A percentile compares a stretch with the other conserved stretches of the same genome.
phyloP scores from a whole-genome alignment of 2,113 vertebrate species.

The Pangasianodon hypophthalmus region DNA sequence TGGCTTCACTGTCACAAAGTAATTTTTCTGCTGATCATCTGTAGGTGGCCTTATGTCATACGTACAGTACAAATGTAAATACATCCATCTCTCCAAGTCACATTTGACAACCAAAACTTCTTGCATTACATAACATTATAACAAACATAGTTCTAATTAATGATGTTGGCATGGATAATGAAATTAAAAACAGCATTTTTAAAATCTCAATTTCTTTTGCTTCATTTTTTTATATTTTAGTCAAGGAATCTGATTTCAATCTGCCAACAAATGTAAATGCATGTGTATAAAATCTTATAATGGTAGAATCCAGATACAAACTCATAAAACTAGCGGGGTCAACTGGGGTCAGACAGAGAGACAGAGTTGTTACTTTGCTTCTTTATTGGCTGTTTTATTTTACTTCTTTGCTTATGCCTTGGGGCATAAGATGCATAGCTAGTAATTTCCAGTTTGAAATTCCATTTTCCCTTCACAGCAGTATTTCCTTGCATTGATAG shows the following conservation, averaged over 20 bases:
- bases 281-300: background rate
- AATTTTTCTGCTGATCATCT: background rate
- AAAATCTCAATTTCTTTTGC: background rate
- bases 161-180: background rate
- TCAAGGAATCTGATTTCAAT: background rate
- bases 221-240: background rate
- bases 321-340: background rate
- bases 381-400: background rate
- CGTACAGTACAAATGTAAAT: background rate
- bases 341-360: background rate
- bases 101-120: background rate
- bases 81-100: background rate
- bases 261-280: background rate
- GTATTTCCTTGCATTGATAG: background rate
- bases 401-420: constrained; percentile 8
- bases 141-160: background rate
- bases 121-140: background rate
- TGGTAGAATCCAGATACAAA: background rate
- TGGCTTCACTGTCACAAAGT: background rate
- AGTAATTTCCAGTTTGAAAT: background rate
- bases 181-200: background rate
- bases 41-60: background rate
- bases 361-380: background rate
- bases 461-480: background rate
- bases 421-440: background rate